These are phyloP conservation scores for Salticus scenicus DNA, from an alignment of 2,888 invertebrate species.

Conservation along the genomic window DNA sequence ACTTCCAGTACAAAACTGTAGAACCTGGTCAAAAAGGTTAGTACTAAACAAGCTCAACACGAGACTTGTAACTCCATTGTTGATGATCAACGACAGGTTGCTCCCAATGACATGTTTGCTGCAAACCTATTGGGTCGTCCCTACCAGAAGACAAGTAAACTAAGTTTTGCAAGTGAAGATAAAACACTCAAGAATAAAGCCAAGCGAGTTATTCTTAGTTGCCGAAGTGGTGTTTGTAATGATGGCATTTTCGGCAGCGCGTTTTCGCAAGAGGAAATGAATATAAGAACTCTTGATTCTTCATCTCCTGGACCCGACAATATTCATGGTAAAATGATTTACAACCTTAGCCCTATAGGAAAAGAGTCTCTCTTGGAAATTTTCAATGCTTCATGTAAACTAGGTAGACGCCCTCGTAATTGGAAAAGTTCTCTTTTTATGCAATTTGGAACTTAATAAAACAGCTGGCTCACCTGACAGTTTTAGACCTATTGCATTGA, in stretches of 20 bases:
- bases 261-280: no score
- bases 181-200: not conserved
- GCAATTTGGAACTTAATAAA: no score
- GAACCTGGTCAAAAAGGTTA: not conserved
- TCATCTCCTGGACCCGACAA: not conserved
- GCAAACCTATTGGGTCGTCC: not conserved
- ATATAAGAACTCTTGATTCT: no score
- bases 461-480: not conserved
- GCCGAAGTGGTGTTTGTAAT: not conserved
- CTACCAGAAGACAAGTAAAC: not conserved
- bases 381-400: not conserved
- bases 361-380: not conserved
- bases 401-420: not conserved
- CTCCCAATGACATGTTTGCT: not conserved
- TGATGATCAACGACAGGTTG: not conserved
- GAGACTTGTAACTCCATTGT: not conserved
- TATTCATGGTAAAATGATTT: not conserved
- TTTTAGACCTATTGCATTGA: slow-evolving; percentile 1
- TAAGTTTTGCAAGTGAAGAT: not conserved
- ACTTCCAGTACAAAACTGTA: not conserved
- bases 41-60: not conserved
- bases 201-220: no score
- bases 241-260: not conserved
- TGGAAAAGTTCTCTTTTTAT: not conserved
- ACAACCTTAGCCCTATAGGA: no score